A percentile compares a stretch with the other conserved stretches of the same genome.
Conservation (phyloP, 2,113 vertebrate genomes). For the Furnarius figulus region DNA sequence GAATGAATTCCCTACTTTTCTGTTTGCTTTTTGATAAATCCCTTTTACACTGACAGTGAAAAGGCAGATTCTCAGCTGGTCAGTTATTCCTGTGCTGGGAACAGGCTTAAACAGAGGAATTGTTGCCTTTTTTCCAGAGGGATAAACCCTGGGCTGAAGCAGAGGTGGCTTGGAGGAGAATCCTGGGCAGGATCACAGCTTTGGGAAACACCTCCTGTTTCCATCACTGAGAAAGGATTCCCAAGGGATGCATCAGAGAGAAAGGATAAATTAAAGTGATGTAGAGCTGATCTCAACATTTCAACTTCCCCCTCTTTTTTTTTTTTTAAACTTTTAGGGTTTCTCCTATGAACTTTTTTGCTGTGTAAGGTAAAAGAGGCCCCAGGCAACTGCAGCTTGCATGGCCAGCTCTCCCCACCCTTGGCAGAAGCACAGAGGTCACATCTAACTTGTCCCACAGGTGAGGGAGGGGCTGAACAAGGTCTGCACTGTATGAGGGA, state of each 20-base stretch:
- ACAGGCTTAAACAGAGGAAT: neutral
- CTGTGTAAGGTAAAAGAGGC: conserved; percentile 26
- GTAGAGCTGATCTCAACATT: neutral
- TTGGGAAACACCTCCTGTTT: neutral
- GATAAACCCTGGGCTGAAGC: neutral
- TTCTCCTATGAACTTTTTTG: neutral
- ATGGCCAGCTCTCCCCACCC: neutral
- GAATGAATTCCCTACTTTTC: neutral
- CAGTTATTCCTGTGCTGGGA: neutral
- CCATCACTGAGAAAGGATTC: neutral
- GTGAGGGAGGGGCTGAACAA: neutral
- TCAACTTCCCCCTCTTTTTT: neutral
- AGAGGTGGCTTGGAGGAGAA: neutral
- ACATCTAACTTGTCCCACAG: conserved; percentile 43
- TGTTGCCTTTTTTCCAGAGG: neutral
- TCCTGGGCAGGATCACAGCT: neutral
- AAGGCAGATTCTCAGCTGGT: neutral
- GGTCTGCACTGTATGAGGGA: neutral
- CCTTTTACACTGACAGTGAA: neutral
- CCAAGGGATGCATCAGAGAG: neutral
- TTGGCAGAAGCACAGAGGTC: conserved; percentile 56
- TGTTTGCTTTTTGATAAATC: neutral
- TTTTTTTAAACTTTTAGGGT: neutral
- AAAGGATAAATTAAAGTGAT: neutral
- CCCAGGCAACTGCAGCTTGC: conserved; percentile 35